Base-by-base conservation (phyloP, 1,140 invertebrate genomes). In the Caenorhabditis elegans region DNA sequence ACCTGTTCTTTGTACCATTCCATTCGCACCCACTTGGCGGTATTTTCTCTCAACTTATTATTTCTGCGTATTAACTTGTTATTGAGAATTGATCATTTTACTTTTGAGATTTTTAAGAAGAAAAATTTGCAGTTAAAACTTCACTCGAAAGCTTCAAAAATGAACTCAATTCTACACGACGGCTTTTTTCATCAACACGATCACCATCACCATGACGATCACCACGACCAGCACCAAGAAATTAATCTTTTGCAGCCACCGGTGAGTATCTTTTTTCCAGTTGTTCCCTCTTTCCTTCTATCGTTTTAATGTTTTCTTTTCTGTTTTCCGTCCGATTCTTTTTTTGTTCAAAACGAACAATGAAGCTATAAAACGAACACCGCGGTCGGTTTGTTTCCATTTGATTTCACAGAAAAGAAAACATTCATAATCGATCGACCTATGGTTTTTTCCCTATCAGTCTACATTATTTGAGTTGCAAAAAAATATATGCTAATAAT, bases 361-460 rank as follows among this genome's bases (percentile, higher is more conserved):
- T 70, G 60, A 22, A n/a, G n/a, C 60, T 70, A 70, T 70, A 70
- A 70, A 70, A 70, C 34, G 39, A 39, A 39, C 60, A 31, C 22
- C 22, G 22, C 19, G 55, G 6, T 43, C 34, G 17, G 10, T 11
- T n/a, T 39, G 15, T 48, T 48, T 3, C 15, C 5, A 4, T 60
- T 31, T 34, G n/a, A n/a, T n/a, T n/a, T n/a, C n/a, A 13, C 19
- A 22, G 15, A 31, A 15, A 17, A 17, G 28, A 60, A 60, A 17
- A 17, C 11, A 4, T 6, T 34, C 10, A 6, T 15, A 31, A 34
- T 31, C 15, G 34, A 15, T 15, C 13, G n/a, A 31, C 26, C 31
- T 10, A 31, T 60, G 53, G n/a, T n/a, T 17, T 15, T 17, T 60
- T 60, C 28, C 28, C 15, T 55, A 13, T 15, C 11, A 10, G 49